Evolutionary conservation across 2,113 vertebrate species (phyloP).

Genomic region (Hippocampus zosterae): DNA sequence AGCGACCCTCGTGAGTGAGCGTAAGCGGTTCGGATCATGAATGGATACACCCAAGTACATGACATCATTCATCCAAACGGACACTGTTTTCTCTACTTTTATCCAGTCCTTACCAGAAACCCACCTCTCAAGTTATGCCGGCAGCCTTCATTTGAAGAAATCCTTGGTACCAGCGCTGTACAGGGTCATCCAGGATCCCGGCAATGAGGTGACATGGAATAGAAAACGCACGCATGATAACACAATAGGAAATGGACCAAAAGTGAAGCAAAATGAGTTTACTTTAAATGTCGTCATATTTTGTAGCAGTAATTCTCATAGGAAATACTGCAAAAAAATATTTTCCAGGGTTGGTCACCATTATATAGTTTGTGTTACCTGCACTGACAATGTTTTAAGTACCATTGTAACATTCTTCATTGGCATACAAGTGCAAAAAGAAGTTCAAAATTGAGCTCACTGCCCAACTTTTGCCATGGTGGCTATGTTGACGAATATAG

Average conservation of each 20-base stretch:
- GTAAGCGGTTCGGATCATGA: too few relatives aligned
- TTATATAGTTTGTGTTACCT: background rate
- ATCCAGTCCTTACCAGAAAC: conserved; percentile 88
- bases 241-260: too few relatives aligned
- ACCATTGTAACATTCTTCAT: too few relatives aligned
- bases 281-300: too few relatives aligned
- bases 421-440: background rate
- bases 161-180: conserved; percentile 89
- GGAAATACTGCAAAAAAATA: too few relatives aligned
- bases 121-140: conserved; percentile 87
- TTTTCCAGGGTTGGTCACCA: too few relatives aligned
- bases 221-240: too few relatives aligned
- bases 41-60: too few relatives aligned
- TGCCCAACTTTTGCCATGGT: too few relatives aligned
- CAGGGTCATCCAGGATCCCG: conserved; percentile 90
- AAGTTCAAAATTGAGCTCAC: background rate
- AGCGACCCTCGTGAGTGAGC: too few relatives aligned
- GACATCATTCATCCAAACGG: background rate
- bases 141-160: conserved; percentile 90
- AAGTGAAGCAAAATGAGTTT: background rate
- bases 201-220: conserved; percentile 82
- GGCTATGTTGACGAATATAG: too few relatives aligned
- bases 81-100: background rate
- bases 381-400: background rate
- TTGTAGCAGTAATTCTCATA: too few relatives aligned